A percentile compares a stretch with the other conserved stretches of the same genome.
Conservation (phyloP, 2,113 vertebrate genomes). For the Acrocephalus kingi region DNA sequence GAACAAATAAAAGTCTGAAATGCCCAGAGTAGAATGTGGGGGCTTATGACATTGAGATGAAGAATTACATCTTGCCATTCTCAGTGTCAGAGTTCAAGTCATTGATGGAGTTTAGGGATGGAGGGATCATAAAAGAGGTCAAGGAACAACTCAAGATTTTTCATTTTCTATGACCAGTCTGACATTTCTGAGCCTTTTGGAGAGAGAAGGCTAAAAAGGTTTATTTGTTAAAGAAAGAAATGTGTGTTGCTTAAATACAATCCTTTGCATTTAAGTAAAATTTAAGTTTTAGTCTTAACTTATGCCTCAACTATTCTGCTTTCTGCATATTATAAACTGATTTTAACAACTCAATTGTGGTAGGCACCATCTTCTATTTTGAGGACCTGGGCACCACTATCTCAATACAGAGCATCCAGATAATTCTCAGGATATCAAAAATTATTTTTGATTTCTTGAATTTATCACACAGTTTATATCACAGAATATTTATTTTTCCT, state of each 20-base stretch:
- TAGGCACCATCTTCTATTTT: not conserved
- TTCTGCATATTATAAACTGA: not conserved
- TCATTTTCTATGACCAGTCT: not conserved
- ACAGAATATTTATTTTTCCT: not conserved
- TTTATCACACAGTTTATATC: not conserved
- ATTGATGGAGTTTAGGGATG: constrained; percentile 48
- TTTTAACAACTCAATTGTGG: not conserved
- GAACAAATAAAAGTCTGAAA: not conserved
- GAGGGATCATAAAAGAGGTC: constrained; percentile 36
- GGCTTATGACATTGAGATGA: constrained; percentile 11
- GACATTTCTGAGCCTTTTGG: not conserved
- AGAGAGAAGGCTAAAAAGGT: not conserved
- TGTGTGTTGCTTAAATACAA: not conserved
- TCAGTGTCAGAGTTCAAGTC: constrained; percentile 46
- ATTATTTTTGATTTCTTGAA: not conserved
- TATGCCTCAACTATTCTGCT: not conserved
- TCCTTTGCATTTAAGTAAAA: not conserved
- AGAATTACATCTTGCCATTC: constrained; percentile 8
- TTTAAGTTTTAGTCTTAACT: not conserved
- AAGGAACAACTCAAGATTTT: constrained; percentile 40
- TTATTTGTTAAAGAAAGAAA: not conserved
- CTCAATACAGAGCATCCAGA: not conserved
- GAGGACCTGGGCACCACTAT: not conserved
- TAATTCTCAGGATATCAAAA: not conserved
- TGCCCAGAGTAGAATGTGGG: not conserved